Evolutionary conservation across 2,888 invertebrate genomes (phyloP), one percentile per base, ranked within the genome.

Genomic region (Hypsopygia costalis): DNA sequence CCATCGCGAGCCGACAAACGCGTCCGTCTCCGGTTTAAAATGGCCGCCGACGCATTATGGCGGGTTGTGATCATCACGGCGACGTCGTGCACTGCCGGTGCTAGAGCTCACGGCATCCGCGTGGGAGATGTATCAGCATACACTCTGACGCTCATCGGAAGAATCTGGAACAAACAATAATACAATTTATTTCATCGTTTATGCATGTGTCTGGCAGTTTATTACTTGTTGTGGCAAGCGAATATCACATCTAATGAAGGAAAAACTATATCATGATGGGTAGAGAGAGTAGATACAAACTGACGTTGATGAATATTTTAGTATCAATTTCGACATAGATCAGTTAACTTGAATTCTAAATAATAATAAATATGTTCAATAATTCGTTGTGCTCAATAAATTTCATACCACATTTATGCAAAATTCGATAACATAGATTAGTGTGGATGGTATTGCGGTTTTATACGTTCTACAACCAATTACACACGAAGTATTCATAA

Each of bases 31-130:
- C 85, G 80, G 79, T 78, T 88, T 81, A 87, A 73, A 82, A 74
- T 80, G 87, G 87, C 87, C 87, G 87, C 85, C 82, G 81, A 80
- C 81, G 80, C 86, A 83, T 83, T 60, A 66, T 81, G 78, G 85
- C 87, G 85, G 85, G 83, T 81, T 86, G 81, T 87, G 83, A 77
- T 88, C 87, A 88, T 88, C 88, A 87, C 88, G 87, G 70, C 85
- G 82, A 79, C 75, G 81, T 74, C 77, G 76, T 64, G 76, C 70
- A 74, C 77, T 72, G 75, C 66, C 65, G 55, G 64, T 58, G 69
- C 56, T 58, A 72, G 76, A 81, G 78, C 81, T 87, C 80, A 86
- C 85, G 86, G 76, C 83, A 76, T 74, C 70, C 73, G 83, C 63
- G 64, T 68, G 55, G 61, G 57, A 57, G 66, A 63, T 62, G 62